phyloP scores from a whole-genome alignment of 30 jellyfish, hydroid and myxozoan species.

The Hydractinia echinata region DNA sequence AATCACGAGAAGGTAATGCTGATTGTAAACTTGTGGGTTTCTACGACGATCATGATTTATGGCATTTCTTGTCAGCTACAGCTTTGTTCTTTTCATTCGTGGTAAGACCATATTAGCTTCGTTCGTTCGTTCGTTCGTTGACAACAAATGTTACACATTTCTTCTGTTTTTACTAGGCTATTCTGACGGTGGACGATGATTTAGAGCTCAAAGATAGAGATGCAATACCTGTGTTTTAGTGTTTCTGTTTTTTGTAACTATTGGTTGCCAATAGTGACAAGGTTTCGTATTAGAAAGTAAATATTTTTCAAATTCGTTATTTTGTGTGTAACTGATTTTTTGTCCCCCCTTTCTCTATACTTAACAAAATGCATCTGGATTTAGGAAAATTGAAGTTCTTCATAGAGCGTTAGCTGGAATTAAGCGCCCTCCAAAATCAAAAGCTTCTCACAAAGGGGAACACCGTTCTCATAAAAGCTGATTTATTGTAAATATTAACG shows the following conservation, averaged over 20 bases:
- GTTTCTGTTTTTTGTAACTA: background rate
- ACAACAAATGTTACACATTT: background rate
- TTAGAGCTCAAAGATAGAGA: slow-evolving; percentile 52
- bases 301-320: no score
- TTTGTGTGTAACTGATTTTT: no score
- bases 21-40: slow-evolving; percentile 53
- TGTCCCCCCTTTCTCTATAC: no score
- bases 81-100: slow-evolving; percentile 85
- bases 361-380: no score
- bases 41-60: slow-evolving; percentile 84
- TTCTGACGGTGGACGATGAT: slow-evolving; percentile 78
- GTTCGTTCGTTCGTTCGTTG: background rate
- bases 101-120: slow-evolving; percentile 41
- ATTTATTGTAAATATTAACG: no score
- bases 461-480: no score
- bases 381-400: no score
- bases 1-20: slow-evolving; percentile 88
- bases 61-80: slow-evolving; percentile 93
- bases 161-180: slow-evolving; percentile 31
- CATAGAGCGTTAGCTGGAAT: no score
- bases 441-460: no score
- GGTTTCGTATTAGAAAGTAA: no score
- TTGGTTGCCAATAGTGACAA: no score
- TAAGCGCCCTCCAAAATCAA: no score
- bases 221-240: slow-evolving; percentile 56